A percentile compares a stretch with the other conserved stretches of the same genome.
Conservation (phyloP, 1,140 invertebrate species). For the Pseudoatta argentina region DNA sequence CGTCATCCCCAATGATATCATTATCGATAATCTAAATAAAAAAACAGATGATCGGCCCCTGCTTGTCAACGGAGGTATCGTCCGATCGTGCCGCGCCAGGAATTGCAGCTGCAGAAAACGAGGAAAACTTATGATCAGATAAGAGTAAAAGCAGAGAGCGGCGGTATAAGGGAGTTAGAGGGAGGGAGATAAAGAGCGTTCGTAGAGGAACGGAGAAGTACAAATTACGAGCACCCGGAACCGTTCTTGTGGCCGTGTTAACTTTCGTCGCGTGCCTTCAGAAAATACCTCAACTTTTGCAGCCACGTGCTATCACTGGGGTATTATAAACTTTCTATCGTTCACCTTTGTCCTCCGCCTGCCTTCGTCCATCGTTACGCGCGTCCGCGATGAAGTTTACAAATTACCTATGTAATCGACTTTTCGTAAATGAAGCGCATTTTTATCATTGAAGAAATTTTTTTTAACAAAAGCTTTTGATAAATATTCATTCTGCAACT, state of each 20-base stretch:
- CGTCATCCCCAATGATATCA: constrained; percentile 64
- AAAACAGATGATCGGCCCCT: constrained; percentile 54
- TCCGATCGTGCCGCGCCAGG: constrained; percentile 63
- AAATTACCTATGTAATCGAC: constrained; percentile 2
- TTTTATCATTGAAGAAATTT: not conserved
- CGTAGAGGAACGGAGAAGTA: constrained; percentile 60
- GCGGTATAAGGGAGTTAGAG: constrained; percentile 64
- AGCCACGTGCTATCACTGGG: constrained; percentile 70
- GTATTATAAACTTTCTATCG: constrained; percentile 75
- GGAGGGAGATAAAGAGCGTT: constrained; percentile 64
- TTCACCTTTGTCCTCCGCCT: constrained; percentile 65
- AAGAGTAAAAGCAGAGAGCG: constrained; percentile 61
- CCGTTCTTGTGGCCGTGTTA: constrained; percentile 76
- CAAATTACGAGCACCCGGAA: constrained; percentile 74
- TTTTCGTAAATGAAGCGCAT: constrained; percentile 78
- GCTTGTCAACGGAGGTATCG: constrained; percentile 68
- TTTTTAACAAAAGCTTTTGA: not conserved
- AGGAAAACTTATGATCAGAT: constrained; percentile 76
- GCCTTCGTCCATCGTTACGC: constrained; percentile 47
- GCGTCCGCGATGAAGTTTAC: constrained; percentile 50
- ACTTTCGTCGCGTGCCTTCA: constrained; percentile 75
- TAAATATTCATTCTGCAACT: not conserved
- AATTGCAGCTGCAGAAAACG: constrained; percentile 77
- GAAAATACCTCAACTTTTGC: constrained; percentile 76
- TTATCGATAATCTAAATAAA: constrained; percentile 65